A percentile compares a stretch with the other conserved stretches of the same genome.
Evolutionary conservation across 2,888 invertebrate species (phyloP).

Genomic region (Diloba caeruleocephala): DNA sequence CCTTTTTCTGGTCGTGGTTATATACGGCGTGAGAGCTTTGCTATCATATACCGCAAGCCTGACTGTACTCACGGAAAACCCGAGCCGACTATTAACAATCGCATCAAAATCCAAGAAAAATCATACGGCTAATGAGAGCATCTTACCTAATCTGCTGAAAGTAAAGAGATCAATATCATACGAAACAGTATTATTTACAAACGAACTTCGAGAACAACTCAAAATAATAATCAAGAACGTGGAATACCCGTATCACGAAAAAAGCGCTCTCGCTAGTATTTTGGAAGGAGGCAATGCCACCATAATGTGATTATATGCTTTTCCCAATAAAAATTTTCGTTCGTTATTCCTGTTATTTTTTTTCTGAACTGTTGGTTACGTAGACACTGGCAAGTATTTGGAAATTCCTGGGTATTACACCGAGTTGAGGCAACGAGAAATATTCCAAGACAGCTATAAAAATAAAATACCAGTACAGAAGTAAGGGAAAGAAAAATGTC

Average conservation of each 20-base stretch:
- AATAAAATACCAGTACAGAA: conserved; percentile 75
- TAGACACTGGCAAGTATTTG: conserved; percentile 64
- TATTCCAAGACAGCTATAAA: conserved; percentile 79
- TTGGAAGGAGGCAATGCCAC: conserved; percentile 51
- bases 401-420: conserved; percentile 69
- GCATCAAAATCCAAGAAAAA: conserved; percentile 36
- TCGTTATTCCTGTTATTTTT: conserved; percentile 49
- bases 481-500: conserved; percentile 70
- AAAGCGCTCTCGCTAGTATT: conserved; percentile 59
- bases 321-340: conserved; percentile 57
- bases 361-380: conserved; percentile 55
- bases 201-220: conserved; percentile 73
- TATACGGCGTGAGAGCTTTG: conserved; percentile 71
- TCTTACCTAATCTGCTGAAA: conserved; percentile 69
- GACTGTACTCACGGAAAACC: conserved; percentile 55
- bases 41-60: conserved; percentile 70
- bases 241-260: conserved; percentile 58
- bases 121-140: conserved; percentile 45
- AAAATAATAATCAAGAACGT: conserved; percentile 65
- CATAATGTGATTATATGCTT: conserved; percentile 32
- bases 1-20: conserved; percentile 73
- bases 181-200: conserved; percentile 74
- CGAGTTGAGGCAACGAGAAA: conserved; percentile 65
- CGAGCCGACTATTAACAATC: conserved; percentile 42
- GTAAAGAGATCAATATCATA: conserved; percentile 78